These are phyloP conservation scores for Dolichopus griseipennis DNA, from an alignment of 2,888 invertebrate species.

Conservation along the genomic window DNA sequence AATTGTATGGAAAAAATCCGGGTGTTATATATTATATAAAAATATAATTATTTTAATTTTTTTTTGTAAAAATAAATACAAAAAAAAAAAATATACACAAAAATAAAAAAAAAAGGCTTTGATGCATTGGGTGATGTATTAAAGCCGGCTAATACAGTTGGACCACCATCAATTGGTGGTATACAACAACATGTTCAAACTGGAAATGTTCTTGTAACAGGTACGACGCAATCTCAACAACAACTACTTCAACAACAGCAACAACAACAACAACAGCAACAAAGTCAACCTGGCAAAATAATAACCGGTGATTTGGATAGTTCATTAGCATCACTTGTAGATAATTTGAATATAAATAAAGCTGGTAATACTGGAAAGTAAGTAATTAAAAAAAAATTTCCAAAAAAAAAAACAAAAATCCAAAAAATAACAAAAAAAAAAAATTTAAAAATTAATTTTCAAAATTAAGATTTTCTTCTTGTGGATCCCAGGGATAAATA, in stretches of 20 bases:
- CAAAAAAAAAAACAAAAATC: conserved; percentile 8
- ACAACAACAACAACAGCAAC: conserved; percentile 38
- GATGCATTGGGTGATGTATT: conserved; percentile 66
- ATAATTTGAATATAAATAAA: conserved; percentile 83
- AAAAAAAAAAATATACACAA: conserved; percentile 5
- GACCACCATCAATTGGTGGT: conserved; percentile 28
- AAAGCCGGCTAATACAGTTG: conserved; percentile 47
- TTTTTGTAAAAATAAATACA: neutral
- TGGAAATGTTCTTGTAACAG: conserved; percentile 25
- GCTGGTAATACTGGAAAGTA: conserved; percentile 51
- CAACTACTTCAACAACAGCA: conserved; percentile 25
- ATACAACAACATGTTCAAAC: conserved; percentile 30
- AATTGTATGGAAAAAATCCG: conserved; percentile 1
- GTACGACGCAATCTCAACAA: conserved; percentile 37
- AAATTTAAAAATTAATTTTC: conserved; percentile 1
- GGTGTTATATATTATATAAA: neutral
- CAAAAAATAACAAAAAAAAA: conserved; percentile 8
- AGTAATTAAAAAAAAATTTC: conserved; percentile 10
- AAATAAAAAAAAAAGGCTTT: conserved; percentile 48
- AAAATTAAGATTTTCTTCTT: neutral
- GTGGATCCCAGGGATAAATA: too few relatives aligned
- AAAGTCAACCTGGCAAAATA: conserved; percentile 58
- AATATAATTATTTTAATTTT: neutral
- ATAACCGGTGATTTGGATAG: conserved; percentile 90
- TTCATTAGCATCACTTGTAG: conserved; percentile 84